These are phyloP conservation scores for Pachycephus smyrnensis DNA, from an alignment of 2,888 invertebrate genomes.

Conservation along the genomic window DNA sequence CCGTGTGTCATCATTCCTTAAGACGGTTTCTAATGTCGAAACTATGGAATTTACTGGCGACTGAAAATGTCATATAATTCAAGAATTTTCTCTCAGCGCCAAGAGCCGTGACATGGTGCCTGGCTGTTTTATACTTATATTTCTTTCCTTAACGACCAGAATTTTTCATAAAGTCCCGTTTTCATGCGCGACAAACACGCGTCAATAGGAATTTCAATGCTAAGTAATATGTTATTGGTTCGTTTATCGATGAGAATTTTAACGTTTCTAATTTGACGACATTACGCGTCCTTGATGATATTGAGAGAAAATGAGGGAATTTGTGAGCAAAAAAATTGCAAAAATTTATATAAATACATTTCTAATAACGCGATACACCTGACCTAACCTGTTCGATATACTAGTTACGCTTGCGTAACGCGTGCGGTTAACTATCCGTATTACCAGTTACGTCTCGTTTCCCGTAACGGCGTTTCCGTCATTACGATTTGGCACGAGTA, in stretches of 20 bases:
- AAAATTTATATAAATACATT: neutral
- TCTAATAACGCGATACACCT: neutral
- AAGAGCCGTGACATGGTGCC: neutral
- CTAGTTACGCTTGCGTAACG: neutral
- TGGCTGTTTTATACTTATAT: neutral
- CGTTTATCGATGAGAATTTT: neutral
- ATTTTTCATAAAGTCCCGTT: neutral
- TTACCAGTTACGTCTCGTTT: neutral
- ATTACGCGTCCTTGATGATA: neutral
- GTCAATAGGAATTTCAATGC: neutral
- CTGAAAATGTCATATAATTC: neutral
- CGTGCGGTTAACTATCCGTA: neutral
- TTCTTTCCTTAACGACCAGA: neutral
- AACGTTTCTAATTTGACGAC: neutral
- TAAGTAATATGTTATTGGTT: neutral
- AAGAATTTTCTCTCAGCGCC: neutral
- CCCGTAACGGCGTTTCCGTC: neutral
- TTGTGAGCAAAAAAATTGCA: neutral
- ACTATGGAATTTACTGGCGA: neutral
- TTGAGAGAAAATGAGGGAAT: neutral
- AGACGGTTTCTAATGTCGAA: neutral
- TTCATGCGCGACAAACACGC: neutral
- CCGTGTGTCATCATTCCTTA: neutral
- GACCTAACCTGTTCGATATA: neutral
- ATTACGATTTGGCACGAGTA: neutral